Percentiles rank a stretch among this genome's conserved stretches.
Conservation (phyloP, 2,888 invertebrate species). For the Coleophora flavipennella region DNA sequence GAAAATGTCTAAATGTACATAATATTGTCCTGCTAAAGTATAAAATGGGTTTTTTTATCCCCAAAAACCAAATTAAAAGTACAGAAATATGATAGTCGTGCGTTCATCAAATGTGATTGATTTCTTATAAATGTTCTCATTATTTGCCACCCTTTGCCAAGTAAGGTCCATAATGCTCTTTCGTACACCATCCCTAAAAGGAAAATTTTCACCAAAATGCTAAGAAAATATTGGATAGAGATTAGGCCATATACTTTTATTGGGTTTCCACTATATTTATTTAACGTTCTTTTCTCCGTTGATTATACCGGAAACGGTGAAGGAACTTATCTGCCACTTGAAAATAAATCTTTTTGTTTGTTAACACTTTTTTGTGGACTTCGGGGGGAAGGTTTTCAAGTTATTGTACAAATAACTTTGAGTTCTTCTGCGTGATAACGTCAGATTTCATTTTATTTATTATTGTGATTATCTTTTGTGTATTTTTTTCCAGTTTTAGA, state of each 20-base stretch:
- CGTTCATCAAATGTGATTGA: no score
- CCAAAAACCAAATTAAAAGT: no score
- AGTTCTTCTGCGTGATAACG: slow-evolving; percentile 40
- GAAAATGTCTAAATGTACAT: no score
- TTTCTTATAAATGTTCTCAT: no score
- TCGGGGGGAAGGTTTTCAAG: slow-evolving; percentile 22
- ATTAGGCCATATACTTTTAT: slow-evolving; percentile 71
- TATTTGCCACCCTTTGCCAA: neutral
- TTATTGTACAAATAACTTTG: slow-evolving; percentile 43
- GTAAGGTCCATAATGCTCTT: slow-evolving; percentile 26
- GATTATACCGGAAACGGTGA: slow-evolving; percentile 34
- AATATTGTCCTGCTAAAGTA: no score
- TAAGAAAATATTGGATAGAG: slow-evolving; percentile 71
- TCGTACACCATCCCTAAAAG: slow-evolving; percentile 30
- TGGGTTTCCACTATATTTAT: slow-evolving; percentile 67
- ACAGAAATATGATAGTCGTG: no score
- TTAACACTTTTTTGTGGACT: slow-evolving; percentile 54
- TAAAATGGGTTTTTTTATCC: no score
- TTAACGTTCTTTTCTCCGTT: slow-evolving; percentile 49
- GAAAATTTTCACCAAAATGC: slow-evolving; percentile 60
- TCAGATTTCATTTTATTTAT: slow-evolving; percentile 43
- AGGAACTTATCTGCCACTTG: slow-evolving; percentile 56
- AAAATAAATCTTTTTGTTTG: slow-evolving; percentile 68
- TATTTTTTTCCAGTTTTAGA: slow-evolving; percentile 29
- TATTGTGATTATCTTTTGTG: slow-evolving; percentile 20